Conservation (phyloP, 2,113 vertebrate species). For the Lophura nycthemera region DNA sequence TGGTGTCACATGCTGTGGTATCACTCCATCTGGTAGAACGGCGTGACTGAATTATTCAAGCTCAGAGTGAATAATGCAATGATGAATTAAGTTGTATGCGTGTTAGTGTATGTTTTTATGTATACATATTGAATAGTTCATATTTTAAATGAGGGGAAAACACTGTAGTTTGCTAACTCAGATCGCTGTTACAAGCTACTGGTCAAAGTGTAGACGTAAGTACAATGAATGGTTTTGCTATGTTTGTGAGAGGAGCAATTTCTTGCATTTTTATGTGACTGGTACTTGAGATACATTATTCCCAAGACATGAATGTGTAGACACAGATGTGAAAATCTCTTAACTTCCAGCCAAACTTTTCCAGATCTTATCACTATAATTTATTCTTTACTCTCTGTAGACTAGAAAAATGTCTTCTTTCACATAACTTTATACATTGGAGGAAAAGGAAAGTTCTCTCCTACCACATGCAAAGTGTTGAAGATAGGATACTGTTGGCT, state of each 20-base stretch:
- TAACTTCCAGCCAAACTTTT: constrained; percentile 83
- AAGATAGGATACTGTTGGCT: constrained; percentile 67
- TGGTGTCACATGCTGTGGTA: background rate
- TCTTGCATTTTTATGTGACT: constrained; percentile 79
- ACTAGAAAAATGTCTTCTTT: constrained; percentile 77
- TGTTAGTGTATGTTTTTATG: constrained; percentile 4
- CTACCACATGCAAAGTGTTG: constrained; percentile 55
- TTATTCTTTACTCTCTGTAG: constrained; percentile 84
- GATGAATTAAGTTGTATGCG: background rate
- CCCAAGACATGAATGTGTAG: constrained; percentile 83
- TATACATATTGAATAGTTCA: background rate
- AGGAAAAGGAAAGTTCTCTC: constrained; percentile 69
- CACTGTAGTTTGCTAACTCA: background rate
- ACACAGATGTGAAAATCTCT: constrained; percentile 91
- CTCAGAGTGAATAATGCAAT: background rate
- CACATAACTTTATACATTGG: constrained; percentile 76
- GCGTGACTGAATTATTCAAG: background rate
- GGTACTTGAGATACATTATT: constrained; percentile 79
- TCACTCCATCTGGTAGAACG: background rate
- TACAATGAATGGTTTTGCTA: constrained; percentile 57
- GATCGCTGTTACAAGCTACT: constrained; percentile 21
- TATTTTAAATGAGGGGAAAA: background rate
- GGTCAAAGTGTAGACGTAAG: constrained; percentile 56
- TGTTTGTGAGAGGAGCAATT: constrained; percentile 65
- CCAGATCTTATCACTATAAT: constrained; percentile 88